Percentiles rank a stretch among this genome's conserved stretches.
These are phyloP conservation scores for Latrodectus elegans DNA, from an alignment of 2,888 invertebrate genomes.

Conservation along the genomic window DNA sequence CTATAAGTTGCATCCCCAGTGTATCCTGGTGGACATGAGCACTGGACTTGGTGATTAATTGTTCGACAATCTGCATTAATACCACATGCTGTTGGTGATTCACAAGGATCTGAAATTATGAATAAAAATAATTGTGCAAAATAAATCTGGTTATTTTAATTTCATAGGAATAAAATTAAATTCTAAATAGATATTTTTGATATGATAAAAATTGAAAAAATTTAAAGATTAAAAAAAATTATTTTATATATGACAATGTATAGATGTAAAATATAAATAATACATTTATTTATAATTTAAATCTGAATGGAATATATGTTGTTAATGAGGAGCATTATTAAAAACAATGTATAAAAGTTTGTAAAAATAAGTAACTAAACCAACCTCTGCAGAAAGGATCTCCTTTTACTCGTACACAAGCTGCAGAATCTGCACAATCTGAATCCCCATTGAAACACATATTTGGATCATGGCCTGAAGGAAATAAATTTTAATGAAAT, in stretches of 20 bases:
- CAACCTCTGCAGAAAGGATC: constrained; percentile 71
- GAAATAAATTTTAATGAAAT: not conserved
- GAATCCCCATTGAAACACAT: constrained; percentile 72
- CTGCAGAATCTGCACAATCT: constrained; percentile 72
- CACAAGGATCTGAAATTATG: constrained; percentile 68
- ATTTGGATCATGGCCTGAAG: constrained; percentile 69
- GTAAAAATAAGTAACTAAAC: not conserved
- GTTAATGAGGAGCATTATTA: not conserved
- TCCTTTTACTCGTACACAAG: constrained; percentile 70
- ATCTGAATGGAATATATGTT: not conserved
- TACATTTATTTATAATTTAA: too few relatives aligned
- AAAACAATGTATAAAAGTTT: not conserved
- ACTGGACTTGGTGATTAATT: constrained; percentile 74
- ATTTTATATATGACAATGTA: not conserved
- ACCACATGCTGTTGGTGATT: constrained; percentile 68
- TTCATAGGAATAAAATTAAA: not conserved
- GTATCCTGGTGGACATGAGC: constrained; percentile 82
- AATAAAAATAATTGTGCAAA: too few relatives aligned
- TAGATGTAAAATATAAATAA: too few relatives aligned
- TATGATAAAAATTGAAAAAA: too few relatives aligned
- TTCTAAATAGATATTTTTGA: not conserved
- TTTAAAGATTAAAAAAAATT: not conserved
- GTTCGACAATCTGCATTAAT: constrained; percentile 70
- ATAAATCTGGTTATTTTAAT: too few relatives aligned
- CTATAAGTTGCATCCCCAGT: constrained; percentile 81